Evolutionary conservation across 2,113 vertebrate species (phyloP).

Genomic region (Raphicerus campestris): DNA sequence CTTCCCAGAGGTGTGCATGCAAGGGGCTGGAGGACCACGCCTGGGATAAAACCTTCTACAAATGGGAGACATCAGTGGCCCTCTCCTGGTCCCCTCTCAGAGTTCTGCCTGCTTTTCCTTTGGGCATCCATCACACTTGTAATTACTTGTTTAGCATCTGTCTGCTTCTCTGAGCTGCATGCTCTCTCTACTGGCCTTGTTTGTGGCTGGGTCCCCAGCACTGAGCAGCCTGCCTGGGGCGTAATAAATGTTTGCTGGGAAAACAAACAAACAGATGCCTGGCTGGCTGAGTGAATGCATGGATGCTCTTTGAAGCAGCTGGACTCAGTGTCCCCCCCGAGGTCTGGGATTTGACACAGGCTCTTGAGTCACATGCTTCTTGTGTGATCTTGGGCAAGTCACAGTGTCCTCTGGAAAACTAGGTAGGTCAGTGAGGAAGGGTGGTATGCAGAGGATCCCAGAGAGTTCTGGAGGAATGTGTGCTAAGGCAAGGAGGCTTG

Average conservation of each 20-base stretch:
- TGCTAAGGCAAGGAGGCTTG: background rate
- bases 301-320: constrained; percentile 20
- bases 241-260: constrained; percentile 58
- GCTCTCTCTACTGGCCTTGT: constrained; percentile 53
- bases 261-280: constrained; percentile 57
- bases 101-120: background rate
- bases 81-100: background rate
- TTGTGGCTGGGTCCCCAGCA: constrained; percentile 62
- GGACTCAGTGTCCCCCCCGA: background rate
- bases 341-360: background rate
- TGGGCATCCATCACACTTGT: constrained; percentile 57
- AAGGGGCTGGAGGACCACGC: background rate
- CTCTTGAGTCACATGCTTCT: background rate
- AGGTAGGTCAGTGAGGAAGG: background rate
- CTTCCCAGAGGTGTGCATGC: background rate
- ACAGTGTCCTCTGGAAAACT: background rate
- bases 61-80: background rate
- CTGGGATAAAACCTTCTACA: background rate
- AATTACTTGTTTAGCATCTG: constrained; percentile 72
- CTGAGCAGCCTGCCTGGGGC: constrained; percentile 61
- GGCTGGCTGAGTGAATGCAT: background rate
- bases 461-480: background rate
- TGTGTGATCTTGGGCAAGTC: background rate
- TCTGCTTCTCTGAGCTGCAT: constrained; percentile 57
- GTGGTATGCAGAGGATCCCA: background rate